phyloP scores from a whole-genome alignment of 2,797 vertebrate genomes.

The Enteromius argenteus region DNA sequence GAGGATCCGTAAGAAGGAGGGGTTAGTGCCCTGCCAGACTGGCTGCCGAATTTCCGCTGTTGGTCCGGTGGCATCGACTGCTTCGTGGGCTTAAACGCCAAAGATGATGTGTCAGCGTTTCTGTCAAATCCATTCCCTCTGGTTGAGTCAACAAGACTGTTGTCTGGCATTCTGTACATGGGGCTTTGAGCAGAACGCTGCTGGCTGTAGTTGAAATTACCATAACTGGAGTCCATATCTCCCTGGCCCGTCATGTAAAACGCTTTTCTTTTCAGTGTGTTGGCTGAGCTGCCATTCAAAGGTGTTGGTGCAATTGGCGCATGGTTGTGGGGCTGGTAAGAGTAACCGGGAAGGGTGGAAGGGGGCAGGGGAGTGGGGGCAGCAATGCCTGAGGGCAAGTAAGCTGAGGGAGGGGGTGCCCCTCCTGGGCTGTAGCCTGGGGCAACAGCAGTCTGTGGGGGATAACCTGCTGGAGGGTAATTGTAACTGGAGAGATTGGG shows the following conservation, averaged over 20 bases:
- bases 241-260: constrained; percentile 99
- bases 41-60: constrained; percentile 93
- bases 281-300: constrained; percentile 93
- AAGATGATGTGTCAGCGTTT: constrained; percentile 89
- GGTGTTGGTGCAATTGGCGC: constrained; percentile 92
- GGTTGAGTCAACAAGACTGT: constrained; percentile 90
- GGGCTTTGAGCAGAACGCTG: constrained; percentile 97
- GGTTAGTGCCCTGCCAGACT: constrained; percentile 90
- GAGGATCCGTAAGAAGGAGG: constrained; percentile 92
- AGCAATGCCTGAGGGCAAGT: constrained; percentile 96
- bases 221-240: constrained; percentile 97
- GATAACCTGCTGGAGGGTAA: constrained; percentile 93
- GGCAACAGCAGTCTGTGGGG: constrained; percentile 92
- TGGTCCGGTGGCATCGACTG: constrained; percentile 94
- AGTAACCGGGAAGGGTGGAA: constrained; percentile 92
- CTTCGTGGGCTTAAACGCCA: constrained; percentile 97
- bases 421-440: constrained; percentile 94
- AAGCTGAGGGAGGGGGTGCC: constrained; percentile 92
- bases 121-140: constrained; percentile 96
- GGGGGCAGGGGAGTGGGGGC: constrained; percentile 95
- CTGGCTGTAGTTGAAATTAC: constrained; percentile 97
- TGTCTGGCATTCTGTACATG: constrained; percentile 96
- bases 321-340: constrained; percentile 93
- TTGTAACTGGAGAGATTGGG: constrained; percentile 95
- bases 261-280: constrained; percentile 98